Percentiles rank a stretch among this genome's conserved stretches.
phyloP scores from a whole-genome alignment of 1,140 invertebrate species.

The Ephestia elutella region DNA sequence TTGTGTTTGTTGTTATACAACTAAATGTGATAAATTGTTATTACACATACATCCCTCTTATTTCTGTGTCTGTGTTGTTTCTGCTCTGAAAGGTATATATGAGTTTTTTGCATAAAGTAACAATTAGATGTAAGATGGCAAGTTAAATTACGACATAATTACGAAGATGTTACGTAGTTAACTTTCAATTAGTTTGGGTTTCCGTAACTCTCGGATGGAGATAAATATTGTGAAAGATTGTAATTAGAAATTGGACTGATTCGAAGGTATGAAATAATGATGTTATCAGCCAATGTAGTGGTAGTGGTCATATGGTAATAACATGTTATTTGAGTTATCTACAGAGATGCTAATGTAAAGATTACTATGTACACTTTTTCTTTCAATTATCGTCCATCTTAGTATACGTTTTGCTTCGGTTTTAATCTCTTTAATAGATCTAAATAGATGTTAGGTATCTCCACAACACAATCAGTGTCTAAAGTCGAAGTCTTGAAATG shows the following conservation, averaged over 20 bases:
- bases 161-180: neutral
- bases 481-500: too few relatives aligned
- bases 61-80: neutral
- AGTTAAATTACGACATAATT: neutral
- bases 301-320: neutral
- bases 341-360: neutral
- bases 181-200: neutral
- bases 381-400: neutral
- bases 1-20: too few relatives aligned
- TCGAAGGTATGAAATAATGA: neutral
- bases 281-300: neutral
- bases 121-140: constrained; percentile 2
- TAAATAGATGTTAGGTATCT: too few relatives aligned
- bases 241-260: neutral
- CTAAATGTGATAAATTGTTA: neutral
- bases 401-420: neutral
- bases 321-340: neutral
- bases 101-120: neutral
- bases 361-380: neutral
- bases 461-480: too few relatives aligned
- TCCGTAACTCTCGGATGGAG: neutral
- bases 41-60: neutral
- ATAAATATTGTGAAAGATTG: neutral
- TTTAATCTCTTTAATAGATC: neutral
- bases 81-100: neutral